These are phyloP conservation scores for Pantherophis vulpinus DNA, from an alignment of 2,797 vertebrate genomes.

Conservation along the genomic window DNA sequence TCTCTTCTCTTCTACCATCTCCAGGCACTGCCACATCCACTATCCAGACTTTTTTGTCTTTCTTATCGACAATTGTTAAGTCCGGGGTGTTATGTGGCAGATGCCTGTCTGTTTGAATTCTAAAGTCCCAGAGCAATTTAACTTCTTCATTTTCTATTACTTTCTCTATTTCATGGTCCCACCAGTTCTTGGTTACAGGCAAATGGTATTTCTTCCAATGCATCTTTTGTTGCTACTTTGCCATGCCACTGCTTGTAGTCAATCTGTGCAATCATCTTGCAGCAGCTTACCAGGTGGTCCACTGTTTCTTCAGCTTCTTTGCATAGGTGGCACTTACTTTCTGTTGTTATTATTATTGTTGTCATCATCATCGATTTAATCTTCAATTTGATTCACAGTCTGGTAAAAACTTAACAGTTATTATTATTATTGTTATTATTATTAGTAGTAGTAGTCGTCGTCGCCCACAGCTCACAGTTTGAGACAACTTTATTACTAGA, in stretches of 20 bases:
- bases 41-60: not conserved
- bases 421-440: not conserved
- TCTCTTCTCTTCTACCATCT: not conserved
- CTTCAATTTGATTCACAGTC: not conserved
- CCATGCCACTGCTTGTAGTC: no score
- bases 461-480: not conserved
- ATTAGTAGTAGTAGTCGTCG: no score
- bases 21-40: not conserved
- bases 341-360: not conserved
- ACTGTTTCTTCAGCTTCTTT: not conserved
- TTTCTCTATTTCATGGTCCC: not conserved
- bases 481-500: not conserved
- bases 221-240: no score
- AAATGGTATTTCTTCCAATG: no score
- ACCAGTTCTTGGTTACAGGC: not conserved
- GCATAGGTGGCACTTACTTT: not conserved
- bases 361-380: not conserved
- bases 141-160: not conserved
- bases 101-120: not conserved
- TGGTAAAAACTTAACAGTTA: not conserved
- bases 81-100: not conserved
- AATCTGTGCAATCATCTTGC: no score
- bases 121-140: not conserved
- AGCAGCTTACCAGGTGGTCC: no score
- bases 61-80: not conserved